phyloP scores from a whole-genome alignment of 2,888 invertebrate genomes.

The Acanthosoma haemorrhoidale region DNA sequence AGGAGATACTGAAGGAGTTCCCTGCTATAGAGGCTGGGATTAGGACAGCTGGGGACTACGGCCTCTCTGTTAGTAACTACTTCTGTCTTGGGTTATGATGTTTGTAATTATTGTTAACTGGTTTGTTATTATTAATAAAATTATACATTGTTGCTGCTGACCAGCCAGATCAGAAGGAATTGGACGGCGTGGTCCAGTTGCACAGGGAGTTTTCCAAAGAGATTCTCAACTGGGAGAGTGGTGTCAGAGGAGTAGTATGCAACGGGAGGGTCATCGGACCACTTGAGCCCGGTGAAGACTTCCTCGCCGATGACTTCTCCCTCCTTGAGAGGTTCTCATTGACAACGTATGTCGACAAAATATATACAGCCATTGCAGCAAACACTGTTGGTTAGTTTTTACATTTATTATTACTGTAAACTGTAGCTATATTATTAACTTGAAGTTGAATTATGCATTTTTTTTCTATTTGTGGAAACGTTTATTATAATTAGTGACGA shows the following conservation, averaged over 20 bases:
- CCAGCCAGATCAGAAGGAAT: constrained; percentile 35
- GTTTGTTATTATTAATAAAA: neutral
- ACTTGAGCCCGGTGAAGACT: constrained; percentile 63
- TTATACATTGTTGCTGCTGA: neutral
- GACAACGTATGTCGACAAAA: constrained; percentile 42
- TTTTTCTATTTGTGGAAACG: too few relatives aligned
- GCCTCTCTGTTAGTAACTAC: constrained; percentile 4
- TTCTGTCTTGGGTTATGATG: neutral
- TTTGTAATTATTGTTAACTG: neutral
- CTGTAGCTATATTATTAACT: too few relatives aligned
- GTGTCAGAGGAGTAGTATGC: constrained; percentile 68
- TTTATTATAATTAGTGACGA: too few relatives aligned
- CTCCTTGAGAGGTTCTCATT: constrained; percentile 67
- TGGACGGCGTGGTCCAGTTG: constrained; percentile 45
- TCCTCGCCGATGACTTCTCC: constrained; percentile 81
- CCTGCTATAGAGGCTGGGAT: constrained; percentile 18
- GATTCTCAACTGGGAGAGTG: constrained; percentile 62
- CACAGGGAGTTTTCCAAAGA: constrained; percentile 63
- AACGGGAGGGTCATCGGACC: constrained; percentile 90
- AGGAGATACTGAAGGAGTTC: constrained; percentile 32
- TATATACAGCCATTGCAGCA: constrained; percentile 50
- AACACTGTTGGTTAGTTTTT: constrained; percentile 57
- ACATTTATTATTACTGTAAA: too few relatives aligned
- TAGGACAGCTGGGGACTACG: neutral
- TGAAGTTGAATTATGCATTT: too few relatives aligned